These are phyloP conservation scores for Falco concolor DNA, from an alignment of 2,797 vertebrate species.

Conservation along the genomic window DNA sequence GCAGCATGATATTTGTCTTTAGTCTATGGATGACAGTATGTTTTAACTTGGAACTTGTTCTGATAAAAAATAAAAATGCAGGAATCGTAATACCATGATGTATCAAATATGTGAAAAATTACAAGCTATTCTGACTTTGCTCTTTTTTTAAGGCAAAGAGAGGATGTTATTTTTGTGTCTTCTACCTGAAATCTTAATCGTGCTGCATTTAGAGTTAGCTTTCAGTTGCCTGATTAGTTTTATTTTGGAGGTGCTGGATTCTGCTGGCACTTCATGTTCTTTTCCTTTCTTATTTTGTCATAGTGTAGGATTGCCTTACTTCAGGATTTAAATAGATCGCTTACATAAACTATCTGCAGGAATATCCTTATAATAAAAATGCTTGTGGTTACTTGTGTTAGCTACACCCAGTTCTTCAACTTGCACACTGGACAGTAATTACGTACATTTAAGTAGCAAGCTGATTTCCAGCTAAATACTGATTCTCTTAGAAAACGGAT, in stretches of 20 bases:
- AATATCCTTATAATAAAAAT: not conserved
- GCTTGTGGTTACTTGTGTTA: not conserved
- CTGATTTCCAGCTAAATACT: not conserved
- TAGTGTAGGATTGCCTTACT: not conserved
- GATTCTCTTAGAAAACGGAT: not conserved
- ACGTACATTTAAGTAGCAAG: not conserved
- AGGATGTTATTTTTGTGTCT: not conserved
- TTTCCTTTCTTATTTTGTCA: not conserved
- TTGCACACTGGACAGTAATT: not conserved
- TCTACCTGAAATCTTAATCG: not conserved
- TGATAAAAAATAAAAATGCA: not conserved
- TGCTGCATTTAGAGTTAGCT: not conserved
- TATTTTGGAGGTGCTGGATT: not conserved
- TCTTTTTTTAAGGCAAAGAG: not conserved
- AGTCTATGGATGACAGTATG: not conserved
- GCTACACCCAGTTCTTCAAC: not conserved
- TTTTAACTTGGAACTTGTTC: not conserved
- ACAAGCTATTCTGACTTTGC: not conserved
- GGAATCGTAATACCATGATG: not conserved
- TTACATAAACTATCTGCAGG: not conserved
- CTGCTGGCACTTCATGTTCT: not conserved
- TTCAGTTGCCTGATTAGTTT: not conserved
- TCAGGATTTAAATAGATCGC: not conserved
- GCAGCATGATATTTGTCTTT: not conserved
- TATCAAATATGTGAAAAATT: not conserved